Base-by-base conservation (phyloP, 64 coral and sea anemone species). In the Trachythela sp. region DNA sequence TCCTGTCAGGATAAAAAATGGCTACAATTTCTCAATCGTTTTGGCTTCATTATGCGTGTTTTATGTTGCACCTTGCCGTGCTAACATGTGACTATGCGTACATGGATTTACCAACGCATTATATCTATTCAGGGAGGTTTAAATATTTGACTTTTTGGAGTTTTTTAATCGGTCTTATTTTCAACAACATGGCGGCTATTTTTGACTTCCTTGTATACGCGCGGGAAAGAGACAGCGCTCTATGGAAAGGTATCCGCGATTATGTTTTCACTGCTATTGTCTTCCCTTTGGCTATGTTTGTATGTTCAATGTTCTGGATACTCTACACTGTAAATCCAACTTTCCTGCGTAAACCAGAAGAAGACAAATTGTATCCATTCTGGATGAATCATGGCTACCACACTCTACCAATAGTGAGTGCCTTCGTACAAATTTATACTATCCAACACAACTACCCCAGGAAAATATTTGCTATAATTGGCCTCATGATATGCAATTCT, bases 131-230 rank as follows among this genome's bases (percentile, higher is more conserved):
- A 80, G 75, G 75, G 30, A 80, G 75, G 37, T 39, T 80, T 80
- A 80, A 80, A 80, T 80, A 15, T 22, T 80, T 80, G 33, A 80
- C 75, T 37, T 80, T 37, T 39, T 35, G 26, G 75, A 80, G 75
- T 10, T 80, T 80, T 39, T 80, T 80, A 20, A 9, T 39, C 30
- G 75, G 37, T 37, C 33, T 80, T 30, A 9, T 80, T 29, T 80
- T 34, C 75, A 2, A 37, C 75, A 80, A 80, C 30, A 35, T 80
- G 9, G 75, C 75, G 15, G 75, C 75, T 10, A 80, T 80, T 37
- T 35, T 80, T 17, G 75, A 80, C 75, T 80, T 80, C 75, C 75
- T 80, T 3, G 37, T 80, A 4, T 80, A 30, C 20, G 13, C 37
- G 15, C 30, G 34, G 10, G 75, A 39, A 37, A 80, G 75, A 38